Evolutionary conservation across 2,113 vertebrate species (phyloP).

Genomic region (Phaethornis superciliosus): DNA sequence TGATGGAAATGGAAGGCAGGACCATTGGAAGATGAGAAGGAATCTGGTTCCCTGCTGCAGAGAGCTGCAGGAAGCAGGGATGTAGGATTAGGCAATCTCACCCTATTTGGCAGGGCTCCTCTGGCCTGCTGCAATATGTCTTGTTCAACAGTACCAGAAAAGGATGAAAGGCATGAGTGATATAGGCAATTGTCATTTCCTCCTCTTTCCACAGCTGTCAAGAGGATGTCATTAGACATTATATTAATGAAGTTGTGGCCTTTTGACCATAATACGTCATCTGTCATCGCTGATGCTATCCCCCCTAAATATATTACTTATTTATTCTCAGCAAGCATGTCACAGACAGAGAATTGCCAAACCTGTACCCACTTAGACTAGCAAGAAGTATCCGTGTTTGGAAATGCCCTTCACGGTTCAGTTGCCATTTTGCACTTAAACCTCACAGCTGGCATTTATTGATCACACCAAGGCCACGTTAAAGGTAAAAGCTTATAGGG

Average conservation of each 20-base stretch:
- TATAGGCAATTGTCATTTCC: slow-evolving; percentile 37
- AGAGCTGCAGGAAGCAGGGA: neutral
- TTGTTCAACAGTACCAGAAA: neutral
- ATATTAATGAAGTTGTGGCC: slow-evolving; percentile 55
- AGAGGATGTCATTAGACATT: slow-evolving; percentile 33
- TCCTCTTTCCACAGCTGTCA: slow-evolving; percentile 7
- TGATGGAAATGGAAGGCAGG: neutral
- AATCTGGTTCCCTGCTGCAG: neutral
- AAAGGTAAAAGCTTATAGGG: neutral
- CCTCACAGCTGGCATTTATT: accelerated
- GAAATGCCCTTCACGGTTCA: neutral
- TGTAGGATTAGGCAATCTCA: neutral
- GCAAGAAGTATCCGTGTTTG: neutral
- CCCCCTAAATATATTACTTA: neutral
- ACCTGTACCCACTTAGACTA: neutral
- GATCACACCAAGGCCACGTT: neutral
- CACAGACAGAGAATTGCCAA: neutral
- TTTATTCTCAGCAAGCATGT: slow-evolving; percentile 6
- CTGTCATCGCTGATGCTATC: neutral
- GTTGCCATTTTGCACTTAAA: neutral
- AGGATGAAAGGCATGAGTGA: slow-evolving; percentile 25
- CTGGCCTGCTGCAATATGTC: neutral
- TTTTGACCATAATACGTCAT: slow-evolving; percentile 18
- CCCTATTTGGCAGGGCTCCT: neutral
- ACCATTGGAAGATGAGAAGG: neutral